Evolutionary conservation across 2,113 vertebrate species (phyloP), one percentile per base, ranked within the genome.

Genomic region (Marmota monax): DNA sequence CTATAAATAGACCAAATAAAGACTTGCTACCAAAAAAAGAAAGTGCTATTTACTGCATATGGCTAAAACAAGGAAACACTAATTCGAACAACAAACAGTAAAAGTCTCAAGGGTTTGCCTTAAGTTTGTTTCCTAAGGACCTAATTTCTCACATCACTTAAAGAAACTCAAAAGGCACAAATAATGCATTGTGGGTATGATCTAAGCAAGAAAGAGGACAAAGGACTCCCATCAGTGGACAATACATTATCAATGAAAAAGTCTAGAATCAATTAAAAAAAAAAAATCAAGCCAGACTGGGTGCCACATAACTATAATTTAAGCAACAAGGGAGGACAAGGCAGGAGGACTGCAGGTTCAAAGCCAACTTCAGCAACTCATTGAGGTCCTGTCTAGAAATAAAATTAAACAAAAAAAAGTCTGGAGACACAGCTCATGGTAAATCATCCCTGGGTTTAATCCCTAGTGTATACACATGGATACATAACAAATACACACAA

Each of bases 61-160:
- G 16, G 58, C 32, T 16, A 7, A 94, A 53, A 88, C 42, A 70
- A 63, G 0, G 1, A 92, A 90, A 87, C 29, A 73, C 18, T 65
- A 90, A 88, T 32, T 42, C 23, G 88, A 90, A 69, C 6, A 87
- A 8, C 70, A 74, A 92, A 84, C 17, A 90, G 65, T 42, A 74
- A 63, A 74, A 58, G 37, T 11, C 58, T 69, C 23, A 95, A 7
- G 25, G 42, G 13, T 53, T 87, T 78, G 32, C 45, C 34, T 27
- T 53, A 20, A 74, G 56, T 53, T 45, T 58, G 27, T 61, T 58
- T 92, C 48, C 90, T 72, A 79, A 73, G 18, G 65, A 37, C 83
- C 51, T 92, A 65, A 92, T 84, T 95, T 92, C 58, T 97, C 11
- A n/a, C 5, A 84, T 61, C 39, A 90, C 34, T 83, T 95, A 70